Conservation (phyloP, 2,113 vertebrate species). For the Sinocyclocheilus anshuiensis region DNA sequence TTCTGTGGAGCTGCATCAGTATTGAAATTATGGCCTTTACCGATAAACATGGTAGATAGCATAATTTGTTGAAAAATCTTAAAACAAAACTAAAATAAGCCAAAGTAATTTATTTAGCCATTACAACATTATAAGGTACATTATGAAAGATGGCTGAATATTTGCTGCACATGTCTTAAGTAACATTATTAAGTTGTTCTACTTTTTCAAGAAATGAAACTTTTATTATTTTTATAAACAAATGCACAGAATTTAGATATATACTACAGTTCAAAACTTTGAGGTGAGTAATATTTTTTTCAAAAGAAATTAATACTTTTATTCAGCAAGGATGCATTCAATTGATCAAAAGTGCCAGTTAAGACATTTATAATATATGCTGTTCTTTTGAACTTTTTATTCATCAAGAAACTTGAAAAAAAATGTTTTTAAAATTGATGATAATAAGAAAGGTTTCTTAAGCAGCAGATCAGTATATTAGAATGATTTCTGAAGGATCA, state of each 20-base stretch:
- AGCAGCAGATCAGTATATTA: not conserved
- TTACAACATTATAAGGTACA: not conserved
- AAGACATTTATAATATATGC: not conserved
- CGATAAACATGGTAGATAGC: not conserved
- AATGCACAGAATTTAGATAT: not conserved
- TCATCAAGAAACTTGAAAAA: not conserved
- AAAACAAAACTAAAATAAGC: no score
- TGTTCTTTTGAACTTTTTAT: not conserved
- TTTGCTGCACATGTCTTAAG: no score
- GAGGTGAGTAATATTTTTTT: not conserved
- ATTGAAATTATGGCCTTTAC: not conserved
- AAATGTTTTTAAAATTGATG: not conserved
- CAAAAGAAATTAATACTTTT: not conserved
- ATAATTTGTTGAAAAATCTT: no score
- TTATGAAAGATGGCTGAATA: not conserved
- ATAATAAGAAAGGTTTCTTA: not conserved
- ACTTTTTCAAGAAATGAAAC: not conserved
- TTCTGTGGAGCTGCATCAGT: not conserved
- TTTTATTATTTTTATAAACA: not conserved
- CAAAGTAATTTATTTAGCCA: not conserved
- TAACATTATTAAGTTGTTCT: not conserved
- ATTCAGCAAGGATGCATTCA: not conserved
- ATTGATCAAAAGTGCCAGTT: not conserved
- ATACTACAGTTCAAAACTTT: not conserved
- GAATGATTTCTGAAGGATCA: not conserved